Conservation (phyloP, 1,140 invertebrate species). For the Mamestra configurata region DNA sequence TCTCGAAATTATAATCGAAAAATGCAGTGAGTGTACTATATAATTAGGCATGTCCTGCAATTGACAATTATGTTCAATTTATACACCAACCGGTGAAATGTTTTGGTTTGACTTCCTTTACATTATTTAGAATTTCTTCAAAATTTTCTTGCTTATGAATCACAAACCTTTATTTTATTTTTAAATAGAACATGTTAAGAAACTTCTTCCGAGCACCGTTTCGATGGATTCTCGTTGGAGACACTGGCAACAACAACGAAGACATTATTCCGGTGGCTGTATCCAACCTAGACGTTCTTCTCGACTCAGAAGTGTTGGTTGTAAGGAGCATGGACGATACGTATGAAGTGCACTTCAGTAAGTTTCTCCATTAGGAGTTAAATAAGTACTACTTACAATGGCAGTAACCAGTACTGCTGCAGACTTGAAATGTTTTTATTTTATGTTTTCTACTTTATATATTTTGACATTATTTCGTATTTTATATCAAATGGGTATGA, state of each 20-base stretch:
- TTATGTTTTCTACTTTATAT: too few species aligned
- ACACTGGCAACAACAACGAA: neutral
- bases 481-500: too few species aligned
- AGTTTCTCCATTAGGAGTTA: slow-evolving; percentile 44
- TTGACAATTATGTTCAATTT: neutral
- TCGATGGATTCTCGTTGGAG: slow-evolving; percentile 70
- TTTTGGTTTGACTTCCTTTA: too few species aligned
- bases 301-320: slow-evolving; percentile 65
- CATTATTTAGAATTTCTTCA: too few species aligned
- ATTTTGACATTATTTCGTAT: too few species aligned
- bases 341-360: slow-evolving; percentile 63
- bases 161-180: slow-evolving; percentile 29
- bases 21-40: too few species aligned
- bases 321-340: slow-evolving; percentile 43
- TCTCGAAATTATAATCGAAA: neutral
- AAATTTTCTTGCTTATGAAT: too few species aligned
- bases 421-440: too few species aligned
- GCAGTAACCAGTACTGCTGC: too few species aligned
- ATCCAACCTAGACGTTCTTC: slow-evolving; percentile 56
- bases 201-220: slow-evolving; percentile 69
- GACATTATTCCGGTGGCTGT: slow-evolving; percentile 56
- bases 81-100: neutral
- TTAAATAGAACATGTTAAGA: slow-evolving; percentile 51
- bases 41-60: too few species aligned
- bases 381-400: neutral